Percentiles rank a stretch among this genome's conserved stretches.
Conservation (phyloP, 2,888 invertebrate species). For the Nycteola revayana region DNA sequence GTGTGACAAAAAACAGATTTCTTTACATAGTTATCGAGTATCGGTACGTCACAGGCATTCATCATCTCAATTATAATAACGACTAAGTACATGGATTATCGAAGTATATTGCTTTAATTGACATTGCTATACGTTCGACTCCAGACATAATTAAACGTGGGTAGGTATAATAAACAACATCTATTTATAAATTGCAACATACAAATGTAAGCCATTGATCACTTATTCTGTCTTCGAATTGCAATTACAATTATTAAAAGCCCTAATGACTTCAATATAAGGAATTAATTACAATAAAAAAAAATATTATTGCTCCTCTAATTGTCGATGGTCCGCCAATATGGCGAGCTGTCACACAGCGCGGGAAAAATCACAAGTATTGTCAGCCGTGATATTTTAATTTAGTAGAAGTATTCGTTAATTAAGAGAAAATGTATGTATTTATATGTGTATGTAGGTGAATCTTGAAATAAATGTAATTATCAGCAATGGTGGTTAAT, state of each 20-base stretch:
- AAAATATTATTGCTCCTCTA: conserved; percentile 46
- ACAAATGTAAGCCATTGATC: conserved; percentile 31
- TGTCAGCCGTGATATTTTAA: conserved; percentile 37
- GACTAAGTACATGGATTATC: too few relatives aligned
- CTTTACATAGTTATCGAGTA: too few relatives aligned
- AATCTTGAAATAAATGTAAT: not conserved
- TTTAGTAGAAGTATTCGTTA: conserved; percentile 22
- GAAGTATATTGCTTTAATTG: too few relatives aligned
- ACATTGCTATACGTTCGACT: too few relatives aligned
- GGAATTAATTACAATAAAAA: conserved; percentile 46
- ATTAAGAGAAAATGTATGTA: conserved; percentile 27
- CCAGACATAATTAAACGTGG: too few relatives aligned
- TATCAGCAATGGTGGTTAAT: conserved; percentile 11
- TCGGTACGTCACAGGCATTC: too few relatives aligned
- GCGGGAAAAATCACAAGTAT: conserved; percentile 16
- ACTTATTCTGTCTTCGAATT: conserved; percentile 25
- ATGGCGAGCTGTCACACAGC: conserved; percentile 36
- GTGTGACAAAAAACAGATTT: too few relatives aligned
- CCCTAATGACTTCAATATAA: conserved; percentile 50
- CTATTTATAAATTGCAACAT: not conserved
- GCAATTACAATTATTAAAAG: conserved; percentile 42
- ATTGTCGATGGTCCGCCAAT: conserved; percentile 43
- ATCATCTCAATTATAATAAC: too few relatives aligned
- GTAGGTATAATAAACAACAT: too few relatives aligned
- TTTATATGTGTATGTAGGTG: conserved; percentile 4